phyloP scores from a whole-genome alignment of 2,888 invertebrate species.

The Diplolepis rosae region DNA sequence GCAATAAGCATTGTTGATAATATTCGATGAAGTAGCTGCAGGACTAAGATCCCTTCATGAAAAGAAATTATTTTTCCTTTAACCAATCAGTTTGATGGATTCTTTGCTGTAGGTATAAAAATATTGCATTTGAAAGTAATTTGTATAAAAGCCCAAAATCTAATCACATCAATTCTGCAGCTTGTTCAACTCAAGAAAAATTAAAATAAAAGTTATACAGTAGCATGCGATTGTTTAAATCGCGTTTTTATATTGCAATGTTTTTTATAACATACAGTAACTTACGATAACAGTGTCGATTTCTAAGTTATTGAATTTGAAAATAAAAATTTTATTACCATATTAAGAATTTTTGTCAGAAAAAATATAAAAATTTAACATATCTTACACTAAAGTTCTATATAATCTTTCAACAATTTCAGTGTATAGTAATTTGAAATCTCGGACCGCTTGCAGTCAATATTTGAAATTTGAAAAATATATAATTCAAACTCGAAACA shows the following conservation, averaged over 20 bases:
- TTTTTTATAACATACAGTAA: background rate
- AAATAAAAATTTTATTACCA: slow-evolving; percentile 6
- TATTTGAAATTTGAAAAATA: no score
- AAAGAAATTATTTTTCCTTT: slow-evolving; percentile 28
- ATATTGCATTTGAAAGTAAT: no score
- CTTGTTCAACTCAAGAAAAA: background rate
- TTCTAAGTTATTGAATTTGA: background rate
- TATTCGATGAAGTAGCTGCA: background rate
- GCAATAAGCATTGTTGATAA: background rate
- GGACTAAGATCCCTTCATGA: slow-evolving; percentile 37
- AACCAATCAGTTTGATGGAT: background rate
- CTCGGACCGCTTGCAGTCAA: no score
- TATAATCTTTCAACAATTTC: no score
- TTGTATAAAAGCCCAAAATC: background rate
- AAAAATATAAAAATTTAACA: no score
- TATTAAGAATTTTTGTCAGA: no score
- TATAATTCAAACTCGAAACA: no score
- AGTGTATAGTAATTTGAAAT: no score
- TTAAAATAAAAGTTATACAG: background rate
- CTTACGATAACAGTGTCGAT: background rate
- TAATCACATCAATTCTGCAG: background rate
- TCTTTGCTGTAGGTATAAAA: no score
- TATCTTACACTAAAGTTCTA: no score
- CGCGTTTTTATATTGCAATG: background rate
- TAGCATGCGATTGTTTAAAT: background rate